These are phyloP conservation scores for Thalassoma bifasciatum DNA, from an alignment of 2,113 vertebrate genomes.

Conservation along the genomic window DNA sequence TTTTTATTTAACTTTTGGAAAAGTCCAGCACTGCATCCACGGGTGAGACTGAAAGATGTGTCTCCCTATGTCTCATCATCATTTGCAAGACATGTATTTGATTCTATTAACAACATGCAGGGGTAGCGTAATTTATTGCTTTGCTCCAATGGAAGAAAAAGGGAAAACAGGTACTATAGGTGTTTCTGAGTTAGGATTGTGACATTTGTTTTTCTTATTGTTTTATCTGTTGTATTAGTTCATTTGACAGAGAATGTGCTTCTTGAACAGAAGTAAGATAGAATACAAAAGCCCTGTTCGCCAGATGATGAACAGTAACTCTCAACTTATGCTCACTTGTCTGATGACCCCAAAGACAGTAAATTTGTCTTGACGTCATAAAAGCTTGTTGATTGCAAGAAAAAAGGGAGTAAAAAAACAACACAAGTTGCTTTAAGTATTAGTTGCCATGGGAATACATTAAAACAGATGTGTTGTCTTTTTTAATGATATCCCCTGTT, in stretches of 20 bases:
- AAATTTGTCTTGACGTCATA: too few species aligned
- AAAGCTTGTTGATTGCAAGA: too few species aligned
- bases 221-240: neutral
- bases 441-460: too few species aligned
- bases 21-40: too few species aligned
- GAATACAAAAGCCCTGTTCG: neutral
- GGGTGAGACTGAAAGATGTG: too few species aligned
- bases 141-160: neutral
- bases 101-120: too few species aligned
- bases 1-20: too few species aligned
- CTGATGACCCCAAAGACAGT: too few species aligned
- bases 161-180: neutral
- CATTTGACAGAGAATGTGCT: neutral
- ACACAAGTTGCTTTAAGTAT: neutral
- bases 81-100: too few species aligned
- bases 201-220: neutral
- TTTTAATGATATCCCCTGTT: conserved; percentile 8
- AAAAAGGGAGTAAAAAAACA: too few species aligned
- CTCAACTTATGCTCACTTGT: too few species aligned
- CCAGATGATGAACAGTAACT: neutral
- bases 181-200: neutral
- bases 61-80: too few species aligned
- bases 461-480: neutral
- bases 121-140: neutral
- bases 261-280: neutral